phyloP scores from a whole-genome alignment of 1,140 invertebrate species.

The Ylistrum balloti region DNA sequence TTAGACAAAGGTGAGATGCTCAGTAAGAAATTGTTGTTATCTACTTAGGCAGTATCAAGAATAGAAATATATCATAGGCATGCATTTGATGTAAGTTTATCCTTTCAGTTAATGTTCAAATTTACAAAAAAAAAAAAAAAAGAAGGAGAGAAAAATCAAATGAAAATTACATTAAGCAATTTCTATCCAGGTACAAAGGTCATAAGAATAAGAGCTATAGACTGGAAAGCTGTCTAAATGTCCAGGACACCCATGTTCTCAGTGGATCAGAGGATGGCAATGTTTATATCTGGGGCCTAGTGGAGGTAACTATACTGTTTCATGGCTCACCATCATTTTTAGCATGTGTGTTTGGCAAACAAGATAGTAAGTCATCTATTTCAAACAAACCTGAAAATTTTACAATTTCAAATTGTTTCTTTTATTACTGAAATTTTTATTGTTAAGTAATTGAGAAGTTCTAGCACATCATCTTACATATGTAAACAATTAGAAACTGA shows the following conservation, averaged over 20 bases:
- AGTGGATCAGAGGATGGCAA: slow-evolving; percentile 94
- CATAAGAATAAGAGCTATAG: slow-evolving; percentile 91
- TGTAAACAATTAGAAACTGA: background rate
- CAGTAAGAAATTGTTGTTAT: too few species aligned
- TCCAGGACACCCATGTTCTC: slow-evolving; percentile 91
- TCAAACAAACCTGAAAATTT: too few species aligned
- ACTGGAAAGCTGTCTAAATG: slow-evolving; percentile 92
- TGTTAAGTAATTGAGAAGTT: background rate
- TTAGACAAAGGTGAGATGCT: too few species aligned
- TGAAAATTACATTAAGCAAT: background rate
- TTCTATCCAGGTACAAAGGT: slow-evolving; percentile 87
- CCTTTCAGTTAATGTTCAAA: background rate
- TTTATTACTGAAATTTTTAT: too few species aligned
- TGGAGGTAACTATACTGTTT: slow-evolving; percentile 83
- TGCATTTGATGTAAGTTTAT: too few species aligned
- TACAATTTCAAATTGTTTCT: too few species aligned
- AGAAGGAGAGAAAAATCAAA: too few species aligned
- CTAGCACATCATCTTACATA: background rate
- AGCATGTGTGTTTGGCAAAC: too few species aligned
- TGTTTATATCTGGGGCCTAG: slow-evolving; percentile 94
- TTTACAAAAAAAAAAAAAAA: background rate
- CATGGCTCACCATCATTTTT: too few species aligned
- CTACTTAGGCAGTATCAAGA: too few species aligned
- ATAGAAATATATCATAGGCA: too few species aligned
- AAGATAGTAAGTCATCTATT: too few species aligned